Conservation (phyloP, 2,797 vertebrate genomes). For the Pseudomugil tenellus region DNA sequence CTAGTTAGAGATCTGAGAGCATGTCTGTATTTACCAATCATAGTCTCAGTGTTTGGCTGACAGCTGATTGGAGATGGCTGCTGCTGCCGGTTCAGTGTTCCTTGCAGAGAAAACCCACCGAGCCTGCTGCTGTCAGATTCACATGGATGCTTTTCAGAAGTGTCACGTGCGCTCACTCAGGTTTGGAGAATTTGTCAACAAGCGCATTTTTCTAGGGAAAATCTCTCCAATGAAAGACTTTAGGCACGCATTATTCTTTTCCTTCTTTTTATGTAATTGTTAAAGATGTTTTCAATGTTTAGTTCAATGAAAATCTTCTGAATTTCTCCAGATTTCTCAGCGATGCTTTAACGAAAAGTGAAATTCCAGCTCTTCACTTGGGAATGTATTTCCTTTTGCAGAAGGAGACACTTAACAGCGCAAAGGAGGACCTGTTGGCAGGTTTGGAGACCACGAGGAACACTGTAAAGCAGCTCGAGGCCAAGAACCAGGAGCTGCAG, state of each 20-base stretch:
- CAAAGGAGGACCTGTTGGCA: constrained; percentile 88
- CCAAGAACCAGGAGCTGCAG: constrained; percentile 87
- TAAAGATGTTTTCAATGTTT: neutral
- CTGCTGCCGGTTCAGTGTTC: constrained; percentile 41
- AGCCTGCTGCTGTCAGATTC: constrained; percentile 69
- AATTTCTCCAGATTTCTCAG: neutral
- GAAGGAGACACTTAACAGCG: constrained; percentile 85
- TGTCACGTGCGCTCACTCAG: constrained; percentile 34
- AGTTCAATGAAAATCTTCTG: neutral
- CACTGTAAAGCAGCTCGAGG: constrained; percentile 87
- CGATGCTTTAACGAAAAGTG: neutral
- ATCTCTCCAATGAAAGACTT: neutral
- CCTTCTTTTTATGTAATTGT: neutral
- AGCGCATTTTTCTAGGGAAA: constrained; percentile 29
- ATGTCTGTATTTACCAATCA: constrained; percentile 71
- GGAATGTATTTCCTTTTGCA: constrained; percentile 53
- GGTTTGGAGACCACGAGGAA: constrained; percentile 85
- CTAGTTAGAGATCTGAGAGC: constrained; percentile 54
- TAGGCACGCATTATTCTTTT: neutral
- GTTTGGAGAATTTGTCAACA: constrained; percentile 18
- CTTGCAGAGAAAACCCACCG: constrained; percentile 55
- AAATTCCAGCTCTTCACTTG: neutral
- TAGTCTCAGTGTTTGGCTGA: constrained; percentile 61
- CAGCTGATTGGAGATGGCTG: constrained; percentile 57
- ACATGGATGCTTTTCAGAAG: constrained; percentile 61